phyloP scores from a whole-genome alignment of 2,888 invertebrate species.

The Fragum sueziense region DNA sequence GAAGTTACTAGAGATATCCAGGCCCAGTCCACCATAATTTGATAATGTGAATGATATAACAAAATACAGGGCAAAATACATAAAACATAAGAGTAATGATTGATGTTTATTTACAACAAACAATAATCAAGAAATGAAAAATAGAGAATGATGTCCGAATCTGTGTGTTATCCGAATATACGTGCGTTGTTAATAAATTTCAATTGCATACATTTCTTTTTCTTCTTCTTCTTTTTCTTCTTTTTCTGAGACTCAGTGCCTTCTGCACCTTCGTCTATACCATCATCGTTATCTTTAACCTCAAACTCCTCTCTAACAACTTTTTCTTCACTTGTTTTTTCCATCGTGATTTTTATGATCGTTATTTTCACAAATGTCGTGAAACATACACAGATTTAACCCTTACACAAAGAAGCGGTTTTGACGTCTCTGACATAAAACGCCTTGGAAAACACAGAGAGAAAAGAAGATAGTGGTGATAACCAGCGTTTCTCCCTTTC shows the following conservation, averaged over 20 bases:
- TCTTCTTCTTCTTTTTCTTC: conserved; percentile 61
- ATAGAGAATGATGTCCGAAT: background rate
- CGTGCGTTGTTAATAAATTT: background rate
- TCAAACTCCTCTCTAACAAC: conserved; percentile 30
- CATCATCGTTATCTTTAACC: conserved; percentile 22
- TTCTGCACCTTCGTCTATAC: conserved; percentile 21
- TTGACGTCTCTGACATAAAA: background rate
- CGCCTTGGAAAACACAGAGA: background rate
- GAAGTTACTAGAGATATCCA: no score
- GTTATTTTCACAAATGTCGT: background rate
- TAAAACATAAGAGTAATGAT: no score
- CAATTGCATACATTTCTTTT: conserved; percentile 50
- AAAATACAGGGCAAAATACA: no score
- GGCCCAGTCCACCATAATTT: no score
- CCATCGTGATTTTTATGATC: conserved; percentile 35
- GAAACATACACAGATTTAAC: background rate
- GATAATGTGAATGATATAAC: no score
- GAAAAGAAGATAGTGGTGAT: background rate
- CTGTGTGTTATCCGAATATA: background rate
- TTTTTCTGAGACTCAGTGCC: conserved; percentile 52
- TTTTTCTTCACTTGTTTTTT: conserved; percentile 50
- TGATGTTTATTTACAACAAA: no score
- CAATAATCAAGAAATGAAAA: no score
- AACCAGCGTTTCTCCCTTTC: background rate
- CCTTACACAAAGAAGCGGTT: no score